phyloP scores from a whole-genome alignment of 2,797 vertebrate species.

The Malacoctenus gilli region DNA sequence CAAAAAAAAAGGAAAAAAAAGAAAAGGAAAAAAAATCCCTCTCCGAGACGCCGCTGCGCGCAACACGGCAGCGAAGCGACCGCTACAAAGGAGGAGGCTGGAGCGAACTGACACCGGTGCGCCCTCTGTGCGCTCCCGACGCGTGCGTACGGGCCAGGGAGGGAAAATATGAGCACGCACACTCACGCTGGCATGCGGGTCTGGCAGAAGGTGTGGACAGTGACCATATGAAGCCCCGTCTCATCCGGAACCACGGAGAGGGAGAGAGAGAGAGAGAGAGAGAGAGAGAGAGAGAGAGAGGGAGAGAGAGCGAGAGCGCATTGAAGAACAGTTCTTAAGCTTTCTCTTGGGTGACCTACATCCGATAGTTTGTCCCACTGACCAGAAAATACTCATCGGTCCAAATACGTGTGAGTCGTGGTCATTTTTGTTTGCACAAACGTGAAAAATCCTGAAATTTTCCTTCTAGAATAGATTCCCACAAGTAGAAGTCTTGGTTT shows the following conservation, averaged over 20 bases:
- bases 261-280: neutral
- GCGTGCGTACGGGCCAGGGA: conserved; percentile 9
- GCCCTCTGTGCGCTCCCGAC: conserved; percentile 63
- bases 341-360: neutral
- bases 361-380: neutral
- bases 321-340: neutral
- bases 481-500: too few species aligned
- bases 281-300: neutral
- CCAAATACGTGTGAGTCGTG: neutral
- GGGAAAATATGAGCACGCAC: conserved; percentile 39
- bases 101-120: conserved; percentile 64
- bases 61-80: conserved; percentile 43
- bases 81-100: conserved; percentile 35
- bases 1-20: neutral
- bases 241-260: neutral
- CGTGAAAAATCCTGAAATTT: neutral
- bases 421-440: neutral
- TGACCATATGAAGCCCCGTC: conserved; percentile 16
- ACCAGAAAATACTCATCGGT: neutral
- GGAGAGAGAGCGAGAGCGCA: too few species aligned
- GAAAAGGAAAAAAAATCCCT: conserved; percentile 39
- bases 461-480: too few species aligned
- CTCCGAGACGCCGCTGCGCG: conserved; percentile 40
- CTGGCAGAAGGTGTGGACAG: conserved; percentile 38
- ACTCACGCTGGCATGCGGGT: conserved; percentile 38